A percentile compares a stretch with the other conserved stretches of the same genome.
Evolutionary conservation across 2,113 vertebrate species (phyloP).

Genomic region (Sula dactylatra): DNA sequence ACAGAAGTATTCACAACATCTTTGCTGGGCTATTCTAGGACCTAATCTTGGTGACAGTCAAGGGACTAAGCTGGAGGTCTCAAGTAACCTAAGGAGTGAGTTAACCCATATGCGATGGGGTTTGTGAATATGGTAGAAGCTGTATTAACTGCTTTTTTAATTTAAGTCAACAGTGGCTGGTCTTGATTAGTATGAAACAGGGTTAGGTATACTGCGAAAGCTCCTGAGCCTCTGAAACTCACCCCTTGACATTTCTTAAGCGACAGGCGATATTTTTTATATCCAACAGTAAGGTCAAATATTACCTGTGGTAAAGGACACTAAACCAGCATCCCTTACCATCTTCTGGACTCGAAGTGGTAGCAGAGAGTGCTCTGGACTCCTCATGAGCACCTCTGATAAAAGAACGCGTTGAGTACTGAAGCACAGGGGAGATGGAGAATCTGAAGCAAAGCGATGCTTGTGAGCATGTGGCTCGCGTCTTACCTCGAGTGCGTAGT

Average conservation of each 20-base stretch:
- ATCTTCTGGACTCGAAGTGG: background rate
- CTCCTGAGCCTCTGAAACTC: background rate
- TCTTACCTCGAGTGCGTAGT: accelerated
- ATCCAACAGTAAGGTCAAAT: background rate
- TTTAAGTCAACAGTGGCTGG: background rate
- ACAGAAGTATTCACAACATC: background rate
- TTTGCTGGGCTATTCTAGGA: background rate
- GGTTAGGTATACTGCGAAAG: background rate
- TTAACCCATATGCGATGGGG: background rate
- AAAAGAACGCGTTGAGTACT: background rate
- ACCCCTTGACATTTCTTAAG: background rate
- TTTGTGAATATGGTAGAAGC: background rate
- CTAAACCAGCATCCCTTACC: background rate
- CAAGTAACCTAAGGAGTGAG: background rate
- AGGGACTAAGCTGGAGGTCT: background rate
- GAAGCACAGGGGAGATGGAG: accelerated
- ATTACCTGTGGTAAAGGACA: background rate
- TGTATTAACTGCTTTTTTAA: background rate
- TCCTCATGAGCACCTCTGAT: background rate
- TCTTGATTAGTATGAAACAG: background rate
- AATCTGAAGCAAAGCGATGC: accelerated
- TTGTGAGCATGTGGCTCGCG: background rate
- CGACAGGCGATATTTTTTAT: background rate
- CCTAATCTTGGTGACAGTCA: background rate
- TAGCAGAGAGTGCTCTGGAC: background rate